Conservation (phyloP, 2,888 invertebrate species). For the Trissolcus japonicus region DNA sequence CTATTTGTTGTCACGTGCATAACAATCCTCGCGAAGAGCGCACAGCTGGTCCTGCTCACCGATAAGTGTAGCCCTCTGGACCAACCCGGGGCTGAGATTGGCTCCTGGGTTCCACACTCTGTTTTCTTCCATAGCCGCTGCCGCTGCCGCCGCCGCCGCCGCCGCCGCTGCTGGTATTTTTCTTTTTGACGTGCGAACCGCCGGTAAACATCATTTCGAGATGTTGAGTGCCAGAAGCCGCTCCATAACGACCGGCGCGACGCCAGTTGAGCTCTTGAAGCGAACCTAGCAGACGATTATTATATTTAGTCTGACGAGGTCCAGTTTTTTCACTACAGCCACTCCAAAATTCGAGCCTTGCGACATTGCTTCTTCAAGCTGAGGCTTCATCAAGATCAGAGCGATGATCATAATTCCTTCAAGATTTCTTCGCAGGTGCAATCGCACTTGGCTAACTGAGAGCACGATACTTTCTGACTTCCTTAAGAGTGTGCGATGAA, state of each 20-base stretch:
- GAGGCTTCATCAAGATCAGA: neutral
- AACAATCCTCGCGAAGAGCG: conserved; percentile 3
- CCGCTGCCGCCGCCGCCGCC: too few species aligned
- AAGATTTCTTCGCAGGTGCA: neutral
- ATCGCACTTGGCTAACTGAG: conserved; percentile 11
- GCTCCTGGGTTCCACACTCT: conserved; percentile 65
- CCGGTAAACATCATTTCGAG: conserved; percentile 84
- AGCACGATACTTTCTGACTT: conserved; percentile 40
- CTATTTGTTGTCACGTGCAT: conserved; percentile 28
- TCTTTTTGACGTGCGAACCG: conserved; percentile 80
- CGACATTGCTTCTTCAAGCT: neutral
- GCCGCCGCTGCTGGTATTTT: conserved; percentile 69
- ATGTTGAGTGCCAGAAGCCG: conserved; percentile 19
- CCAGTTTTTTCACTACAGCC: neutral
- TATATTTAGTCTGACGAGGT: conserved; percentile 14
- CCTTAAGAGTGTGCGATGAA: conserved; percentile 52
- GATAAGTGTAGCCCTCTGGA: conserved; percentile 71
- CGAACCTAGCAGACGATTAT: conserved; percentile 8
- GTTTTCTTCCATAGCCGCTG: conserved; percentile 68
- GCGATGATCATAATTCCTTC: neutral
- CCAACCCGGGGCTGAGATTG: conserved; percentile 60
- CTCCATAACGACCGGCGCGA: conserved; percentile 53
- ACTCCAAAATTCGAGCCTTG: neutral
- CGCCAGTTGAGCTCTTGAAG: conserved; percentile 39
- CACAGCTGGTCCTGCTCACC: conserved; percentile 59